Evolutionary conservation across 1,140 invertebrate species (phyloP), one percentile per base, ranked within the genome.

Genomic region (Bacillus rossius): DNA sequence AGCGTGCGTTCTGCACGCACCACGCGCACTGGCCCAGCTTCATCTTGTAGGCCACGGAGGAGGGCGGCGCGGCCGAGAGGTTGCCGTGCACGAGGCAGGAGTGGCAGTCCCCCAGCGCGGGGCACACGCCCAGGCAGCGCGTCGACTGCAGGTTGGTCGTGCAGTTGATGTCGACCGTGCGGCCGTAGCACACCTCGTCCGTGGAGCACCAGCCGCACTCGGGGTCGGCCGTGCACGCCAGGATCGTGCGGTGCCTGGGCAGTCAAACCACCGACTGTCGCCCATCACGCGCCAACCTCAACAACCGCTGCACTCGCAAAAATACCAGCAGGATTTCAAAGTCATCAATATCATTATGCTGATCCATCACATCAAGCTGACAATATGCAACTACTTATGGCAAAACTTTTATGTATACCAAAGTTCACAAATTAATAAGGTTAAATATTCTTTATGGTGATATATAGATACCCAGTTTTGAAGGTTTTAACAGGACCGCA

Each of bases 161-260:
- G 65, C 91, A 94, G 65, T 86, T 86, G 16, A 89, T 87, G 1
- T 89, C 89, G 29, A 88, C 81, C 7, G 88, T 91, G 55, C 91
- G 79, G 0, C 89, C 89, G 65, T 93, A 92, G 64, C 91, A 94
- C 69, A 83, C 80, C 71, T 85, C 85, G 64, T 89, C 87, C 29
- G 86, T 86, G 1, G 86, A 88, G 74, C 94, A 98, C 91, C 92
- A 96, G 13, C 93, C 91, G 72, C 94, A 98, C 71, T 94, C 91
- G 0, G 92, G 90, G 78, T 96, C 92, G 0, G 89, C 85, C 0
- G 87, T 81, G 67, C 94, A 98, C 62, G 87, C 85, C 16, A 85
- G 82, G 58, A 88, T 81, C 23, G 81, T 84, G 54, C 81, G 80
- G 67, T 92, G 89, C 19, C 84, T 79, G 22, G 78, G 81, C 41